Evolutionary conservation across 2,888 invertebrate species (phyloP).

Genomic region (Chrysolina haemoptera): DNA sequence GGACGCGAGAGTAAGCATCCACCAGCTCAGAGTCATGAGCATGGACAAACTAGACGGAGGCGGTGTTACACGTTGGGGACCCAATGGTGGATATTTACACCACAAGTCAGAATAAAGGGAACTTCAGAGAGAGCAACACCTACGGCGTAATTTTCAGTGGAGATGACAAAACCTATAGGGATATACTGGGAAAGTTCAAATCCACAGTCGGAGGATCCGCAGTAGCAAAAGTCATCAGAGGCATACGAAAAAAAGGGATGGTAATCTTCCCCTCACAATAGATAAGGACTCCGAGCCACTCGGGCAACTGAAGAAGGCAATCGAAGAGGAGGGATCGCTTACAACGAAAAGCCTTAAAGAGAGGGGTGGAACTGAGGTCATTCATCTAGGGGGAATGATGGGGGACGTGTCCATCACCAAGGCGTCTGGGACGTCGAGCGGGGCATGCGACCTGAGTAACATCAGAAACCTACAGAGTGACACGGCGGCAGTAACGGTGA

Average conservation of each 20-base stretch:
- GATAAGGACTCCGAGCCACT: constrained; percentile 8
- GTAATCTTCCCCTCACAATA: constrained; percentile 11
- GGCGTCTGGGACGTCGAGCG: not conserved
- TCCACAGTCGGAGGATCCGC: not conserved
- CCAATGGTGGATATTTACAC: constrained; percentile 24
- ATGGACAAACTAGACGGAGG: no score
- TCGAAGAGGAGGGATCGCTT: not conserved
- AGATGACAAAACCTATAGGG: not conserved
- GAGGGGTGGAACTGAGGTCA: not conserved
- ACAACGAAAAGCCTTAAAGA: not conserved
- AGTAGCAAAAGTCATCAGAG: not conserved
- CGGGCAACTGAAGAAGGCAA: not conserved
- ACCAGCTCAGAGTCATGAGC: no score
- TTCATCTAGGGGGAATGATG: constrained; percentile 20
- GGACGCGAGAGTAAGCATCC: no score
- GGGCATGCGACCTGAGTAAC: not conserved
- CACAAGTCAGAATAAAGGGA: not conserved
- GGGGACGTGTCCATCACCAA: not conserved
- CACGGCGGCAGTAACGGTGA: no score
- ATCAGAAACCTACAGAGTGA: constrained; percentile 8
- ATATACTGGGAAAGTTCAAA: not conserved
- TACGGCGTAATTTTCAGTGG: not conserved
- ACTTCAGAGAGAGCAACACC: not conserved
- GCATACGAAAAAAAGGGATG: not conserved
- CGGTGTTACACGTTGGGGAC: not conserved